Conservation (phyloP, 2,113 vertebrate species). For the Sander vitreus region DNA sequence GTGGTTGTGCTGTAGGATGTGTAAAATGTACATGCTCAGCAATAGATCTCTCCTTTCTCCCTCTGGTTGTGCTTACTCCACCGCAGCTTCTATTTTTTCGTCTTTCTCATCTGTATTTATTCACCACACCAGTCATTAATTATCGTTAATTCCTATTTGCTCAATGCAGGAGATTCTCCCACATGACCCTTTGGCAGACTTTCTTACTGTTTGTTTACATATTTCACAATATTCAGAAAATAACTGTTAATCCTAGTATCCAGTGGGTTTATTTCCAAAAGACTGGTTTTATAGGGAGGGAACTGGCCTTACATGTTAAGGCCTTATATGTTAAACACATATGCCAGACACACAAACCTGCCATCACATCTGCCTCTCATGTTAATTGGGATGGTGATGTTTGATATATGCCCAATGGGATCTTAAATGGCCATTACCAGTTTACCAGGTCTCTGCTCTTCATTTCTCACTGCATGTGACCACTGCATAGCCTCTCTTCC, state of each 20-base stretch:
- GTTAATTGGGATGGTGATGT: constrained; percentile 26
- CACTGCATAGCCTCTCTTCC: constrained; percentile 21
- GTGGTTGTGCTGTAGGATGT: constrained; percentile 28
- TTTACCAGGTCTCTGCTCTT: constrained; percentile 22
- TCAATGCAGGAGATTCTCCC: constrained; percentile 24
- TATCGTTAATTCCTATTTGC: constrained; percentile 46
- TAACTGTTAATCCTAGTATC: constrained; percentile 2
- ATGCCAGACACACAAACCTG: constrained; percentile 12
- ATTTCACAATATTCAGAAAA: constrained; percentile 9
- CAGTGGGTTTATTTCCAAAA: neutral
- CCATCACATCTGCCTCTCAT: constrained; percentile 28
- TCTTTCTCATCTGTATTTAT: constrained; percentile 32
- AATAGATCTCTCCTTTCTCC: constrained; percentile 22
- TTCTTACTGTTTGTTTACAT: constrained; percentile 19
- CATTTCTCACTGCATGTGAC: constrained; percentile 44
- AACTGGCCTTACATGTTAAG: neutral
- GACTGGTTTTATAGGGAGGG: neutral
- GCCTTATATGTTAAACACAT: constrained; percentile 1
- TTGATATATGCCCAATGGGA: constrained; percentile 27
- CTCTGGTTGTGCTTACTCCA: constrained; percentile 9
- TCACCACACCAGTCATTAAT: constrained; percentile 34
- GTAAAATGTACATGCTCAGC: constrained; percentile 35
- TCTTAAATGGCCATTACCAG: constrained; percentile 27
- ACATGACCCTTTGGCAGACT: constrained; percentile 25
- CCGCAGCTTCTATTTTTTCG: constrained; percentile 34